Percentiles rank a stretch among this genome's conserved stretches.
Evolutionary conservation across 2,888 invertebrate species (phyloP).

Genomic region (Chloromyia formosa): DNA sequence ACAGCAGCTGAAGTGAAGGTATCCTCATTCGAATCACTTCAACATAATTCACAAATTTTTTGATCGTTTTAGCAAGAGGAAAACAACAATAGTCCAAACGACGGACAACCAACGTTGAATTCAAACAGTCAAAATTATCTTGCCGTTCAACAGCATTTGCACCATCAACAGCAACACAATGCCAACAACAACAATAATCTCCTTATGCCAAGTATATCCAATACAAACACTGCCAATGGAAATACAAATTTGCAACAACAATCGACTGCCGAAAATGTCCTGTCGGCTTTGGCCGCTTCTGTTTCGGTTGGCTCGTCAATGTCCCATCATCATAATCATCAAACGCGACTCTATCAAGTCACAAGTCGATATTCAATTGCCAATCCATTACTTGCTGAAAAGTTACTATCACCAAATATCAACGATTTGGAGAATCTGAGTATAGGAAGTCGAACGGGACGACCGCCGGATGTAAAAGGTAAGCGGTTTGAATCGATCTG

Average conservation of each 20-base stretch:
- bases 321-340: constrained; percentile 51
- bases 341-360: constrained; percentile 59
- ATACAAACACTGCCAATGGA: constrained; percentile 51
- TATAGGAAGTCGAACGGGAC: constrained; percentile 52
- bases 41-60: neutral
- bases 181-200: constrained; percentile 46
- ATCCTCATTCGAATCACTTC: neutral
- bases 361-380: constrained; percentile 80
- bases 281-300: constrained; percentile 53
- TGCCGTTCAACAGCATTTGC: constrained; percentile 50
- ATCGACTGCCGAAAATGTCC: constrained; percentile 50
- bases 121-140: constrained; percentile 62
- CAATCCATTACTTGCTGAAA: constrained; percentile 87
- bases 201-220: constrained; percentile 47
- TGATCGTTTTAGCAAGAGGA: constrained; percentile 60
- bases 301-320: constrained; percentile 52
- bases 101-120: constrained; percentile 56
- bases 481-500: constrained; percentile 52
- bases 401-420: constrained; percentile 76
- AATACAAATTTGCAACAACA: constrained; percentile 32
- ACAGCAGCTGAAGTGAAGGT: constrained; percentile 80
- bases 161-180: constrained; percentile 46
- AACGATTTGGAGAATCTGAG: constrained; percentile 51
- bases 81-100: constrained; percentile 58
- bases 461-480: constrained; percentile 65